Conservation (phyloP, 2,888 invertebrate genomes). For the Nemurella pictetii region DNA sequence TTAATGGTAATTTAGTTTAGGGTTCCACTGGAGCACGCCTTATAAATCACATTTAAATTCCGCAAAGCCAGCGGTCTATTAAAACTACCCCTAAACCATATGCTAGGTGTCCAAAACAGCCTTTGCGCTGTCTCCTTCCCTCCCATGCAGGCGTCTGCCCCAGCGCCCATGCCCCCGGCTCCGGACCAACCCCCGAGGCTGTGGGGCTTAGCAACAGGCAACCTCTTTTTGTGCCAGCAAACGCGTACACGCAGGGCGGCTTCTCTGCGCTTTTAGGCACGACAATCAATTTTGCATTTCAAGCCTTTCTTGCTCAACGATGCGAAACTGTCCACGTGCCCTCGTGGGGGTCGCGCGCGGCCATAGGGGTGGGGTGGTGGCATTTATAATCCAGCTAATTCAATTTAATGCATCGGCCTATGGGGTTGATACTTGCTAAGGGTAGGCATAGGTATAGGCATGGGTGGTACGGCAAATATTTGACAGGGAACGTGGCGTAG, state of each 20-base stretch:
- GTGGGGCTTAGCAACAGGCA: constrained; percentile 20
- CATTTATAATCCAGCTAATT: constrained; percentile 17
- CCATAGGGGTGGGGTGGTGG: background rate
- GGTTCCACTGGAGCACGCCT: background rate
- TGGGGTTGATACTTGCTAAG: background rate
- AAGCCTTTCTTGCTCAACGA: constrained; percentile 19
- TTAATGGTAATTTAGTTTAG: background rate
- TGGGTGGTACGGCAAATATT: background rate
- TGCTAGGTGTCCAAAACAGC: constrained; percentile 15
- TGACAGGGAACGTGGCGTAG: background rate
- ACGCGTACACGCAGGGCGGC: background rate
- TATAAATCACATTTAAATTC: constrained; percentile 24
- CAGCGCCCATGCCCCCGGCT: background rate
- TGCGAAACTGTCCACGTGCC: constrained; percentile 16
- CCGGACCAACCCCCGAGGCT: background rate
- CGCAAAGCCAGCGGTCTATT: constrained; percentile 21
- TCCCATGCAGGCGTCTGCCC: background rate
- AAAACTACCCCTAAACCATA: constrained; percentile 3
- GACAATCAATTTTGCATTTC: background rate
- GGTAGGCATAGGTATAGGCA: background rate
- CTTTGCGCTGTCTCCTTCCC: background rate
- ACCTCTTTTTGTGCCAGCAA: constrained; percentile 20
- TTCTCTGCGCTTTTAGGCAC: background rate
- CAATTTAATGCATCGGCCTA: background rate
- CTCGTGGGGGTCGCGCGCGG: constrained; percentile 5